Base-by-base conservation (phyloP, 2,888 invertebrate species). In the Stenichneumon culpator region DNA sequence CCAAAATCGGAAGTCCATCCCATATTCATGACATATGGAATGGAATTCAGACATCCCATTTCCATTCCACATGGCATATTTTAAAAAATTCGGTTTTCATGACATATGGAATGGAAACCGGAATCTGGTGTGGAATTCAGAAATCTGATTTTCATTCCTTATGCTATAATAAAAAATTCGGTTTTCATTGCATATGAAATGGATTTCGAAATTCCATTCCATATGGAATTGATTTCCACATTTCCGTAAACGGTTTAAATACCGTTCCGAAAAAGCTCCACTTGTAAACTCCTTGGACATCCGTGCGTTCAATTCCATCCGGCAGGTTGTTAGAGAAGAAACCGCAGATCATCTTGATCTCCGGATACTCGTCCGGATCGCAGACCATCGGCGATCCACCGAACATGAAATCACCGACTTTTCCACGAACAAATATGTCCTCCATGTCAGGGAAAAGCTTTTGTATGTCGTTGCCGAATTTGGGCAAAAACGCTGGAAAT, bases 361-460 rank as follows among this genome's bases (percentile, higher is more conserved):
- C 88, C 22, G 88, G 86, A 65, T 86, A 86, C 28, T 88, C 87
- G 0, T 54, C 60, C 0, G 94, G 93, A 57, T 94, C 93, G 84
- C 96, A 96, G 86, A 94, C 94, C 22, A 96, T 92, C 82, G 93
- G 94, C 22, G 95, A 89, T 2, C 96, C 96, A 16, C 95, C 94
- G 86, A 96, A 96, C 69, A 96, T 94, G 22, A 96, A 90, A 57
- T 96, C 95, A 47, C 92, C 94, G 0, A 95, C 95, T 78, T 94
- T 94, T 2, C 94, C 94, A 28, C 94, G 94, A 60, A 95, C 80
- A 90, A 96, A 96, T 0, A 95, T 94, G 69, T 95, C 95, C 0
- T 93, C 94, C 0, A 94, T 92, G 82, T 94, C 94, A 0, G 94
- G 92, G 91, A 95, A 96, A 88, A 96, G 94, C 84, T 94, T 94